Evolutionary conservation across 2,888 invertebrate genomes (phyloP).

Genomic region (Chrysina gloriosa): DNA sequence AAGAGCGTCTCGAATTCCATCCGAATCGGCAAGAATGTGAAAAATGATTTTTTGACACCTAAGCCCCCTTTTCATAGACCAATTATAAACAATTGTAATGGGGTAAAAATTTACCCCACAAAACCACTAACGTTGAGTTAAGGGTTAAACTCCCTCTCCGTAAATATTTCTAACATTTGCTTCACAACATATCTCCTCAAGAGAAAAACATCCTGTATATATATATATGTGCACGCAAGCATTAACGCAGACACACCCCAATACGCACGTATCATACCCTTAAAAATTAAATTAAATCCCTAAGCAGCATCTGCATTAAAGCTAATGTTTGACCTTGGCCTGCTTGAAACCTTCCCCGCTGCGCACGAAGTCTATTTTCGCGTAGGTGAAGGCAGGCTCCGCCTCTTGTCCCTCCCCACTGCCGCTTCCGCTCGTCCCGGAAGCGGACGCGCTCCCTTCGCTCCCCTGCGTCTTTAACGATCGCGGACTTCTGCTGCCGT

Average conservation of each 20-base stretch:
- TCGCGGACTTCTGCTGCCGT: conserved; percentile 56
- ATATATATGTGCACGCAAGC: background rate
- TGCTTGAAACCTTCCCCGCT: conserved; percentile 66
- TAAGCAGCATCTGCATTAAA: conserved; percentile 43
- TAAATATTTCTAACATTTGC: no score
- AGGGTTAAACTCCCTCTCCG: no score
- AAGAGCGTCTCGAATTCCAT: no score
- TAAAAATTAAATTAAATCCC: background rate
- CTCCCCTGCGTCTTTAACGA: conserved; percentile 52
- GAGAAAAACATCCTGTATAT: no score
- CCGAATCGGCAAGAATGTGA: no score
- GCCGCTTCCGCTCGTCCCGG: background rate
- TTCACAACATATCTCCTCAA: no score
- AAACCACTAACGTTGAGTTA: no score
- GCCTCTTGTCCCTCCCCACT: conserved; percentile 20
- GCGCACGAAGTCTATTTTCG: conserved; percentile 84
- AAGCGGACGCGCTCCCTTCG: conserved; percentile 50
- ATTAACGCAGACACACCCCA: background rate
- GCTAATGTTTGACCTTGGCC: conserved; percentile 57
- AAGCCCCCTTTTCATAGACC: no score
- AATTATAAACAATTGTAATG: no score
- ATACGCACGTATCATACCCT: background rate
- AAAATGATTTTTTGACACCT: no score
- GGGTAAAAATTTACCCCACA: no score
- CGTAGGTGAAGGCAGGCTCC: conserved; percentile 72